These are phyloP conservation scores for Oncorhynchus nerka DNA, from an alignment of 2,113 vertebrate species.

Conservation along the genomic window DNA sequence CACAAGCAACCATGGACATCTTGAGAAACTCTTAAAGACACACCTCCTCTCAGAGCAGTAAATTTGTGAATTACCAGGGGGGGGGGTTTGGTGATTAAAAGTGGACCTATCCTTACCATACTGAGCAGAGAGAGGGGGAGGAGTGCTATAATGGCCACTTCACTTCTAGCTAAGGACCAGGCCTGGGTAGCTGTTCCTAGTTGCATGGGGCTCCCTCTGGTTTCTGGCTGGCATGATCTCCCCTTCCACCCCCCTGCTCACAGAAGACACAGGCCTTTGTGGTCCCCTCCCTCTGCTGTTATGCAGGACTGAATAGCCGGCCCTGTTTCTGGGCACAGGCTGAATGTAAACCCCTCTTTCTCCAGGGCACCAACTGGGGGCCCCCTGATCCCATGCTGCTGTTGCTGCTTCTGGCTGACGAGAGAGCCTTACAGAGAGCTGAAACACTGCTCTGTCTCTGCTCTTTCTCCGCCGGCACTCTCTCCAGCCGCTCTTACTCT, in stretches of 20 bases:
- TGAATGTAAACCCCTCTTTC: constrained; percentile 22
- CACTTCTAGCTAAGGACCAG: constrained; percentile 29
- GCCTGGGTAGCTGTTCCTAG: constrained; percentile 4
- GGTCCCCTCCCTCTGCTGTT: constrained; percentile 20
- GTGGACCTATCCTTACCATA: not conserved
- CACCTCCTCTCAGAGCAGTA: not conserved
- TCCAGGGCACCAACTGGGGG: constrained; percentile 8
- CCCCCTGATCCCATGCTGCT: not conserved
- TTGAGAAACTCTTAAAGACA: not conserved
- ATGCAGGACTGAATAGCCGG: constrained; percentile 36
- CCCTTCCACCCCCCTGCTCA: constrained; percentile 1
- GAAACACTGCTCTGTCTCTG: not conserved
- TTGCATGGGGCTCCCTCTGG: not conserved
- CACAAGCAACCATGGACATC: not conserved
- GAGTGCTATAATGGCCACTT: constrained; percentile 24
- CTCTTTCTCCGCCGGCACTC: not conserved
- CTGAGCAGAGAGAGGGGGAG: not conserved
- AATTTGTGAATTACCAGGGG: not conserved
- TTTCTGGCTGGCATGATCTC: constrained; percentile 22
- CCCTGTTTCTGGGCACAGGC: constrained; percentile 28
- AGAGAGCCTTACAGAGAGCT: not conserved
- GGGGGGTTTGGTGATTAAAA: not conserved
- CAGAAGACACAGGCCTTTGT: constrained; percentile 40
- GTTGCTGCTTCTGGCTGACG: not conserved
- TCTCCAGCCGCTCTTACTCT: not conserved